Evolutionary conservation across 2,113 vertebrate genomes (phyloP).

Genomic region (Ifrita kowaldi): DNA sequence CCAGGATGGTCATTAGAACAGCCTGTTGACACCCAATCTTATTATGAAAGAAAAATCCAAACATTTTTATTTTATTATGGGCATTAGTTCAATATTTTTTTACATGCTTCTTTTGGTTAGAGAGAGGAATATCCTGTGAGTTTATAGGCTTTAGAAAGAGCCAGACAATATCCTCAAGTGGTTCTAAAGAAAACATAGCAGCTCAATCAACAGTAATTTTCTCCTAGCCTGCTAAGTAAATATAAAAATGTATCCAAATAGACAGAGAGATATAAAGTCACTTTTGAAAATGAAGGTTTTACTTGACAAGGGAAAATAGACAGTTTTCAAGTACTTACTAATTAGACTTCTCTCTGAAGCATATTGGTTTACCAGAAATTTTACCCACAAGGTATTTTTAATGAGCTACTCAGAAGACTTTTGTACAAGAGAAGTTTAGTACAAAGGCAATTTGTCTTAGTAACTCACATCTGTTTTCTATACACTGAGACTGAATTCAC

Average conservation of each 20-base stretch:
- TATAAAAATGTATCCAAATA: neutral
- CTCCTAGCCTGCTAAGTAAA: neutral
- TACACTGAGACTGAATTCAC: neutral
- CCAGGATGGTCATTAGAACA: neutral
- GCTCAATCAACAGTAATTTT: neutral
- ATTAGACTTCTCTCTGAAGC: neutral
- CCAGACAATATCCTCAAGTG: neutral
- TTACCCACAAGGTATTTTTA: conserved; percentile 40
- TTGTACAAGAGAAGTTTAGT: conserved; percentile 11
- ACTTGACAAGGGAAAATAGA: neutral
- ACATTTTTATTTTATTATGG: neutral
- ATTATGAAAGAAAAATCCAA: neutral
- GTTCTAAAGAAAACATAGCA: neutral
- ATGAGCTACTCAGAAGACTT: conserved; percentile 3
- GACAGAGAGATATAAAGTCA: neutral
- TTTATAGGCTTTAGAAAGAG: neutral
- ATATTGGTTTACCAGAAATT: conserved; percentile 1
- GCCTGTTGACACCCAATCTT: neutral
- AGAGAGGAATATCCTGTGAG: neutral
- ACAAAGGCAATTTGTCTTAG: conserved; percentile 40
- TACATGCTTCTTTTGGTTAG: neutral
- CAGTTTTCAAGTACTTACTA: neutral
- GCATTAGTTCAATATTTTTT: neutral
- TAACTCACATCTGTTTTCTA: conserved; percentile 42
- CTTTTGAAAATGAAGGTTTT: neutral